Base-by-base conservation (phyloP, 2,888 invertebrate species). In the Anthophora plumipes region DNA sequence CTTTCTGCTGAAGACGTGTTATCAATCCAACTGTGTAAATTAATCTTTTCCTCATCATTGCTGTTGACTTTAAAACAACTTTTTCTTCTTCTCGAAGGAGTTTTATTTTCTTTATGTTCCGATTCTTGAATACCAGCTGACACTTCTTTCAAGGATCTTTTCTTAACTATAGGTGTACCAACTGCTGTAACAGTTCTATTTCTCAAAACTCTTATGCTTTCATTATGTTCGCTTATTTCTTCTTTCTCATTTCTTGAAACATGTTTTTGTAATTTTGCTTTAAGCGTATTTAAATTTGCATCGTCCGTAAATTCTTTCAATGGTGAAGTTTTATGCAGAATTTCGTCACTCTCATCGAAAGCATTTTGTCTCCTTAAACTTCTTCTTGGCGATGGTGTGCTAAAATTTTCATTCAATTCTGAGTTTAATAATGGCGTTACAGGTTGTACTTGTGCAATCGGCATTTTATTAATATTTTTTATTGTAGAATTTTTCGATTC, bases 151-250 rank as follows among this genome's bases (percentile, higher is more conserved):
- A 57, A 76, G 25, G 55, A 72, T 57, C 25, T 83, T 66, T 22
- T 64, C 22, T 4, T 83, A 55, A 0, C 55, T 69, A 11, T 80
- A 4, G 80, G 41, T 12, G 76, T 70, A 12, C 64, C 60, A 7
- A 14, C 31, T n/a, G 73, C 8, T 1, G 31, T 11, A 17, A 90
- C 31, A 11, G 59, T 79, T 59, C 90, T 84, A 67, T 82, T 90
- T 39, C 90, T 74, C 14, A 90, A 59, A 14, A 85, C 54, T 77
- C 68, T 84, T 37, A 63, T 37, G 55, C 11, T 71, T 14, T 20
- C 25, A 37, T 52, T 31, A 6, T 57, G 3, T 50, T 61, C 31
- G 17, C 60, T 46, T 46, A 22, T 37, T 46, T 61, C 31, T 31
- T 67, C 69, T 20, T 20, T 48, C 0, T 63, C 20, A 11, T 8